Evolutionary conservation across 2,113 vertebrate genomes (phyloP), one percentile per base, ranked within the genome.

Genomic region (Cyprinodon variegatus): DNA sequence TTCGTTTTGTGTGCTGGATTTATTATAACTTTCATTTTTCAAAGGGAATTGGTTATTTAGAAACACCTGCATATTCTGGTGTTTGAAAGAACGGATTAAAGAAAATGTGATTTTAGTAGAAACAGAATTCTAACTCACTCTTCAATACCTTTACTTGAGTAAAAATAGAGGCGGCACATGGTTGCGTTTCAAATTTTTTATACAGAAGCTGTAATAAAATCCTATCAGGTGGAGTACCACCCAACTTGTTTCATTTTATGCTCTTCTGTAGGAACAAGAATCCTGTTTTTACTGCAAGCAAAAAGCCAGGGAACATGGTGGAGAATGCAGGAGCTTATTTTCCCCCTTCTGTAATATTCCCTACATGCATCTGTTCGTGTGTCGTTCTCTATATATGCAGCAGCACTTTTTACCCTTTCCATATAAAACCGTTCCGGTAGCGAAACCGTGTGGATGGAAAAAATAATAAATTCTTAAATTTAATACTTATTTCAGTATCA

Each of bases 281-380:
- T 48, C 75, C 63, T 68, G 50, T 1, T 11, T 61, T 65, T 48
- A 39, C 61, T 53, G 37, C 63, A 73, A 15, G 69, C 29, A 3
- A 4, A 46, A 64, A 38, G 60, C n/a, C 22, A 80, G 45, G 53
- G 72, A 76, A 64, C 63, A 15, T 53, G 50, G 46, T 22, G 12
- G 45, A 78, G 36, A 65, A 14, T 13, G 38, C 11, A 76, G 57
- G 50, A 78, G 63, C 76, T 64, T 37, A 68, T 50, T 66, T 72
- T 57, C 63, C 64, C 20, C 69, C 71, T 76, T 65, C 65, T 69
- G 60, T 70, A 15, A 29, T 38, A 66, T 76, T 78, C 39, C 61
- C 68, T 68, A 68, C 77, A 41, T 22, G 57, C 39, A 37, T 68
- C 17, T 61, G 61, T 50, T 66, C 59, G 11, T 57, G 15, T 70